Base-by-base conservation (phyloP, 2,888 invertebrate species). In the Oithona nana region DNA sequence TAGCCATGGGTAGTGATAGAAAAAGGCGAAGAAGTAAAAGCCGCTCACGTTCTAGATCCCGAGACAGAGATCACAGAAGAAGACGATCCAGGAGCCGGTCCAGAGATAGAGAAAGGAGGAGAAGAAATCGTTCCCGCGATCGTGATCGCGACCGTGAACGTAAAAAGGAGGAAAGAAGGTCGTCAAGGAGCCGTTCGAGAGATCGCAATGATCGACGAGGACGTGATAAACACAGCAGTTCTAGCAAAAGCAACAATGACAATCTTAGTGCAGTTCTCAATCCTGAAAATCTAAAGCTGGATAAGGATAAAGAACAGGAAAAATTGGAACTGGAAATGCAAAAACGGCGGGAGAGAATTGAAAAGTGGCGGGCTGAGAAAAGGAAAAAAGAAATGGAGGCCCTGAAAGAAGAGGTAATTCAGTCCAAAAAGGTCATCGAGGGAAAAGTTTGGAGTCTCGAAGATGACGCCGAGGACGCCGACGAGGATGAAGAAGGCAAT, bases 391-490 rank as follows among this genome's bases (percentile, higher is more conserved):
- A 88, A 70, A 73, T 88, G 49, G 86, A 88, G 71, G 80, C 22
- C 3, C 22, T 54, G 6, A 20, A 26, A 16, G 26, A 20, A 3
- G 54, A 54, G 11, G 16, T 54, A 16, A 82, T 30, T 20, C 65
- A 63, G 55, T 59, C 66, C 16, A 65, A 67, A 1, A 66, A 66
- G 60, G 63, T 66, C 16, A 64, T 67, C 3, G 31, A 63, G 4
- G 62, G 66, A 57, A 93, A 92, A 74, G 88, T 89, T 70, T 95
- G 95, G 90, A 92, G 90, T 63, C 75, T 95, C 62, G 92, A 95
- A 73, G 93, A 95, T 73, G 95, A 97, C 70, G 93, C 90, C 66
- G n/a, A n/a, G n/a, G n/a, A n/a, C n/a, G n/a, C n/a, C n/a, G n/a
- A n/a, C n/a, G n/a, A n/a, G n/a, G 89, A 88, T 66, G 94, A 94